Evolutionary conservation across 2,797 vertebrate species (phyloP).

Genomic region (Muscicapa comitata): DNA sequence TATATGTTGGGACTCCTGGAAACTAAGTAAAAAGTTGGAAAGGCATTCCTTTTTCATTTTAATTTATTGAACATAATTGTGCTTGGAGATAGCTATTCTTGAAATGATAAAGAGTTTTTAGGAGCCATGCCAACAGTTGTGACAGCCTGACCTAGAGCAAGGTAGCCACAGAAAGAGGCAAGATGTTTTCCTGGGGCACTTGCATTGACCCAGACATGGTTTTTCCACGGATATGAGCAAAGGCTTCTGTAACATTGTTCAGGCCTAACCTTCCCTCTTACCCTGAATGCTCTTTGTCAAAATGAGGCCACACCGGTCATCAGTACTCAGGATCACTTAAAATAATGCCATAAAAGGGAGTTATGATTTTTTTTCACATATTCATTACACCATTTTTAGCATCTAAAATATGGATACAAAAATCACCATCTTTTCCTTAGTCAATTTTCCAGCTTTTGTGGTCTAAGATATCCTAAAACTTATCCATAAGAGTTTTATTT

Average conservation of each 20-base stretch:
- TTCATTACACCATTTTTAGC: background rate
- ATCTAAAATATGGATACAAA: background rate
- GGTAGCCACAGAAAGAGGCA: accelerated
- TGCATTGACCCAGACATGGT: background rate
- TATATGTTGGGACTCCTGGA: background rate
- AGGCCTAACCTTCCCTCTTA: background rate
- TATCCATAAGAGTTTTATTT: background rate
- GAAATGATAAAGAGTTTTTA: background rate
- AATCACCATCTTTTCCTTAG: background rate
- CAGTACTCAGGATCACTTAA: background rate
- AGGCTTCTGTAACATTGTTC: background rate
- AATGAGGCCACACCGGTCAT: background rate
- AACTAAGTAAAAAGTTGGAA: background rate
- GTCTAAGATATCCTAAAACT: background rate
- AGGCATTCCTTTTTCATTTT: background rate
- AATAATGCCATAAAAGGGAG: background rate
- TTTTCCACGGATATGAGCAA: background rate
- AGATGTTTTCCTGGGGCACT: background rate
- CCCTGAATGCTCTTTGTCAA: background rate
- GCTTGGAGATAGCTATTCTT: background rate
- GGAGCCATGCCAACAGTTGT: background rate
- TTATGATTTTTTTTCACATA: background rate
- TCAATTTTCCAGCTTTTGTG: background rate
- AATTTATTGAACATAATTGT: background rate
- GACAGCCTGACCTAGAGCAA: background rate